Conservation (phyloP, 1,140 invertebrate species). For the Apolygus lucorum region DNA sequence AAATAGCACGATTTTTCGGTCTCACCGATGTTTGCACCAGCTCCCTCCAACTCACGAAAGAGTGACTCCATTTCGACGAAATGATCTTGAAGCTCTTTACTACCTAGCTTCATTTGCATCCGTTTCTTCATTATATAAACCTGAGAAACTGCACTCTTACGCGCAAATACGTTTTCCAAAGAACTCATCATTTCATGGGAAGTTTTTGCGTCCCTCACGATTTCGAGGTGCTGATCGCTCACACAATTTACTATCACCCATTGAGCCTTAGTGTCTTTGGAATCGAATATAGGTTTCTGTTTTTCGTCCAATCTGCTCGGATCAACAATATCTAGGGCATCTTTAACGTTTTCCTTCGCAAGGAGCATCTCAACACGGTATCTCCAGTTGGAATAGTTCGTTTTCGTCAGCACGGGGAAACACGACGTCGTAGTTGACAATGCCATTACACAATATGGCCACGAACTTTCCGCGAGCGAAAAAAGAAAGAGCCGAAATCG, state of each 20-base stretch:
- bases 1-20: background rate
- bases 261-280: background rate
- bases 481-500: too few relatives aligned
- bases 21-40: background rate
- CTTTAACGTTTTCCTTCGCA: background rate
- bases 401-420: background rate
- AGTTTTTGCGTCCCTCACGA: background rate
- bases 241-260: background rate
- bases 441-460: too few relatives aligned
- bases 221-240: background rate
- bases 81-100: background rate
- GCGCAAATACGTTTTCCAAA: background rate
- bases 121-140: background rate
- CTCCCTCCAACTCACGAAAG: background rate
- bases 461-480: too few relatives aligned
- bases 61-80: background rate
- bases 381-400: background rate
- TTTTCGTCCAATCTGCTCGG: background rate
- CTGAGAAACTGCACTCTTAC: background rate
- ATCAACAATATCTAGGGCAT: background rate
- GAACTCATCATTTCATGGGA: background rate
- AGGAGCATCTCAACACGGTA: background rate
- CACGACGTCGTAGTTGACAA: too few relatives aligned
- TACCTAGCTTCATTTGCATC: background rate
- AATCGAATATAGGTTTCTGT: background rate